Conservation (phyloP, 2,113 vertebrate genomes). For the Silurus glanis region DNA sequence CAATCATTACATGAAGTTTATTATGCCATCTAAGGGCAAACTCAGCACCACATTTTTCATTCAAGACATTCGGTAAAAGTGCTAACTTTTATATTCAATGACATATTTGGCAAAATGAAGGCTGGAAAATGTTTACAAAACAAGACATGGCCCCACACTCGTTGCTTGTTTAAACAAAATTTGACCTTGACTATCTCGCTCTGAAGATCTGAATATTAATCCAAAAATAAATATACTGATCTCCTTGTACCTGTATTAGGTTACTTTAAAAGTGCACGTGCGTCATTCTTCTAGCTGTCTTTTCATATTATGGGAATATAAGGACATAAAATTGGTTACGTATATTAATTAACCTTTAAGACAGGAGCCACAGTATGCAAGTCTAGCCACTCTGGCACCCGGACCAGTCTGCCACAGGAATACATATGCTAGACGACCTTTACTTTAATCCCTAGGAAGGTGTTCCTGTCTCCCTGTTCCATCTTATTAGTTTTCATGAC, state of each 20-base stretch:
- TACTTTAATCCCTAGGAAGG: constrained; percentile 23
- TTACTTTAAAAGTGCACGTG: not conserved
- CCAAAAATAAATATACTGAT: constrained; percentile 6
- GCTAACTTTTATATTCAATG: not conserved
- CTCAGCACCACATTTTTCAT: not conserved
- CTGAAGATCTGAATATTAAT: constrained; percentile 18
- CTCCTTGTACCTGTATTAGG: not conserved
- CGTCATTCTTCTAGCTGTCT: not conserved
- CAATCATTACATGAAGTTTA: not conserved
- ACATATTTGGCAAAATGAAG: not conserved
- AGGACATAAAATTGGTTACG: constrained; percentile 5
- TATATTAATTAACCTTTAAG: constrained; percentile 27
- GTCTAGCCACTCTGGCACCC: constrained; percentile 14
- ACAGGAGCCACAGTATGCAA: constrained; percentile 1
- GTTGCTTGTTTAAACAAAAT: not conserved
- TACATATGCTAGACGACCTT: constrained; percentile 22
- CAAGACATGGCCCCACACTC: not conserved
- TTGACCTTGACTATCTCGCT: not conserved
- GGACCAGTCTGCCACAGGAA: not conserved
- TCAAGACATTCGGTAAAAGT: not conserved
- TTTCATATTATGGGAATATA: not conserved
- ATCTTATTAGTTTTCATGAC: not conserved
- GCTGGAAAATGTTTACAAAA: not conserved
- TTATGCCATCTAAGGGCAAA: not conserved
- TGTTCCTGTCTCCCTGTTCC: not conserved